These are phyloP conservation scores for Brachystomella parvula DNA, from an alignment of 1,140 invertebrate genomes.

Conservation along the genomic window DNA sequence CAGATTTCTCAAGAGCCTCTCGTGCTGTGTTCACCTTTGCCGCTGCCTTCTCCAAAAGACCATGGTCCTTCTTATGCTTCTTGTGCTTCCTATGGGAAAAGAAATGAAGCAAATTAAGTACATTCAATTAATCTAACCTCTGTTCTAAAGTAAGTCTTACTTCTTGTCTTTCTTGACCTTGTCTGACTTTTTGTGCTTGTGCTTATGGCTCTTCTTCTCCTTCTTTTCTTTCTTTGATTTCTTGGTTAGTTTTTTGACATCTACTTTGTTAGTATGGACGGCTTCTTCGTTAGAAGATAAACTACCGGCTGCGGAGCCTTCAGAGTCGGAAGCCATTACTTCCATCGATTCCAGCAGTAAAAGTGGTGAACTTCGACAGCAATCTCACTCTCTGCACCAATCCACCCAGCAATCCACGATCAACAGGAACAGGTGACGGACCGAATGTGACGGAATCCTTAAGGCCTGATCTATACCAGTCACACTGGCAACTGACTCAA, in stretches of 20 bases:
- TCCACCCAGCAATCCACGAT: too few relatives aligned
- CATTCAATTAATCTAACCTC: not conserved
- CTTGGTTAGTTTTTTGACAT: slow-evolving; percentile 33
- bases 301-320: too few relatives aligned
- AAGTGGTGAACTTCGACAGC: too few relatives aligned
- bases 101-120: not conserved
- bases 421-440: too few relatives aligned
- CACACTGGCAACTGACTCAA: too few relatives aligned
- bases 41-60: not conserved
- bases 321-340: too few relatives aligned
- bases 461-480: too few relatives aligned
- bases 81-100: slow-evolving; percentile 44
- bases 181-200: slow-evolving; percentile 43
- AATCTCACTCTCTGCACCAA: too few relatives aligned
- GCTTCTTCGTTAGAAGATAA: too few relatives aligned
- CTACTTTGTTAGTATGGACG: too few relatives aligned
- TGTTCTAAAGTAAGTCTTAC: not conserved
- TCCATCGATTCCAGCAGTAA: too few relatives aligned
- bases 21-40: not conserved
- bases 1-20: not conserved
- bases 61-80: slow-evolving; percentile 32
- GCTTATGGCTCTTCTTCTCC: slow-evolving; percentile 50
- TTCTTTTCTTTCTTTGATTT: slow-evolving; percentile 52
- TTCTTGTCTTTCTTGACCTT: slow-evolving; percentile 35
- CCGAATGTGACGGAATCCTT: too few relatives aligned